A percentile compares a stretch with the other conserved stretches of the same genome.
phyloP scores from a whole-genome alignment of 2,113 vertebrate genomes.

The Pluvianellus socialis region DNA sequence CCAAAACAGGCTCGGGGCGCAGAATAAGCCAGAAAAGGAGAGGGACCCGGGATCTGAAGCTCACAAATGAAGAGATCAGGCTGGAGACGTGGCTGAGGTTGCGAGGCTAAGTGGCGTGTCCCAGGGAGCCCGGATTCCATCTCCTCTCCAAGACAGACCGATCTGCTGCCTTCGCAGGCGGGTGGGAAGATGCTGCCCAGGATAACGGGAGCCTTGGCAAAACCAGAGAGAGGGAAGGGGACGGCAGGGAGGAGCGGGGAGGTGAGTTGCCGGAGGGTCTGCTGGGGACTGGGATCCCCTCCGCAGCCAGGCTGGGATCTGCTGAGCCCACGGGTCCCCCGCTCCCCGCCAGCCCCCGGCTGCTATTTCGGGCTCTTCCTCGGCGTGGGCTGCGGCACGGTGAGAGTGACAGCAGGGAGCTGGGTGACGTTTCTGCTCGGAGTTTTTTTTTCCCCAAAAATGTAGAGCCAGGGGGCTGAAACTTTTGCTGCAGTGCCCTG shows the following conservation, averaged over 20 bases:
- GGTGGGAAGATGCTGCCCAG: background rate
- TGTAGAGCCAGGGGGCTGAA: background rate
- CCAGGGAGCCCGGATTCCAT: background rate
- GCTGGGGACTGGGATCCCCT: background rate
- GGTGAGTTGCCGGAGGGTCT: background rate
- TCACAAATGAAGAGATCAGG: background rate
- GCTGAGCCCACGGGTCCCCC: accelerated
- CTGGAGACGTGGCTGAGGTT: background rate
- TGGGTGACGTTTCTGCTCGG: background rate
- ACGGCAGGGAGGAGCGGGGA: background rate
- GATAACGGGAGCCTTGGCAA: background rate
- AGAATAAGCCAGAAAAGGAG: background rate
- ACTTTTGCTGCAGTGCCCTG: background rate
- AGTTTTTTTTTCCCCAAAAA: background rate
- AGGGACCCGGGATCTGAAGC: background rate
- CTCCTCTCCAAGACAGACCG: background rate
- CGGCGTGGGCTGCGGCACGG: background rate
- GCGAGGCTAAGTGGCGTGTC: background rate
- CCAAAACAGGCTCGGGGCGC: too few relatives aligned
- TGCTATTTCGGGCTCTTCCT: background rate
- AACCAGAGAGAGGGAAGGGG: background rate
- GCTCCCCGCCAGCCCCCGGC: background rate
- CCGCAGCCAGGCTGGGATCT: background rate
- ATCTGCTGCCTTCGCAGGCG: background rate
- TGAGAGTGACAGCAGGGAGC: background rate